Conservation (phyloP, 2,113 vertebrate species). For the Ptilorrhoa leucosticta region DNA sequence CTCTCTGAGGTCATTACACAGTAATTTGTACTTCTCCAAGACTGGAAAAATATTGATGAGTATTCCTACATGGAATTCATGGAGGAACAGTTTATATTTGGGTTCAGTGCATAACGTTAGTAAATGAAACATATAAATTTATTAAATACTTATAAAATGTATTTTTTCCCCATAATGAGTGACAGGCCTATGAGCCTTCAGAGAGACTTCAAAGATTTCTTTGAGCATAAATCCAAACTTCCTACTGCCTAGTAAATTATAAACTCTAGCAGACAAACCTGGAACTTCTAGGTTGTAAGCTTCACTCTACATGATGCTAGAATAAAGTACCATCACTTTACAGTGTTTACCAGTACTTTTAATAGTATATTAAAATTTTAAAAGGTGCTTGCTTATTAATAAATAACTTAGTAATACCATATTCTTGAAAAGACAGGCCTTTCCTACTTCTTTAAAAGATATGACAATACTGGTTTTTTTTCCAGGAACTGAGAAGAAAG, state of each 20-base stretch:
- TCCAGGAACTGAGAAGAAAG: background rate
- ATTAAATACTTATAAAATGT: background rate
- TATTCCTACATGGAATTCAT: background rate
- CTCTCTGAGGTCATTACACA: background rate
- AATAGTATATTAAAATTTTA: background rate
- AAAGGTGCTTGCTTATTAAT: background rate
- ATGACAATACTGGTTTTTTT: rapidly evolving
- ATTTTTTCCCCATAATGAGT: background rate
- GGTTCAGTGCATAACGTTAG: background rate
- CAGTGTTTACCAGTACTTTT: background rate
- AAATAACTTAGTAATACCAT: background rate
- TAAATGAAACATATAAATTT: background rate
- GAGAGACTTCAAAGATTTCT: background rate
- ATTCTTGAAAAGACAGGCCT: background rate
- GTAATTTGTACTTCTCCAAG: background rate
- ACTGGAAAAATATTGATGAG: background rate
- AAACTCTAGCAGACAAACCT: background rate
- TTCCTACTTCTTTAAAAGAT: background rate
- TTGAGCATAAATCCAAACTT: background rate
- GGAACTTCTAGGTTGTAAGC: background rate
- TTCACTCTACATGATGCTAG: background rate
- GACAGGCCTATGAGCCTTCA: background rate
- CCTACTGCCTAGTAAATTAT: background rate
- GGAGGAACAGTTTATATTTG: background rate
- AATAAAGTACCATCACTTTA: background rate